Percentiles rank a stretch among this genome's conserved stretches.
These are phyloP conservation scores for Ganaspis brasiliensis DNA, from an alignment of 2,888 invertebrate genomes.

Conservation along the genomic window DNA sequence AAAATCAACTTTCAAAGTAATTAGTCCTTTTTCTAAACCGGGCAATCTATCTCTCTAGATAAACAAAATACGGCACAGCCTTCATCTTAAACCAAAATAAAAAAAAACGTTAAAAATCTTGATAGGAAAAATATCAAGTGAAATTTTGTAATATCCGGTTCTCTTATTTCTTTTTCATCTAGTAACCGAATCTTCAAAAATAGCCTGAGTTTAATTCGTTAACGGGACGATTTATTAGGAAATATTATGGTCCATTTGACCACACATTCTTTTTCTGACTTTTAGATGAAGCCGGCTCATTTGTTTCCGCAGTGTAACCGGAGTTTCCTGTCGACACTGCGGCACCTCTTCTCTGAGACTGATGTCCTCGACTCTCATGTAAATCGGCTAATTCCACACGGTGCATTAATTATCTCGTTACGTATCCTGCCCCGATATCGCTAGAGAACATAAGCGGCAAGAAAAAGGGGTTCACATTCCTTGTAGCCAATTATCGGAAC, in stretches of 20 bases:
- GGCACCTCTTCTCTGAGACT: conserved; percentile 63
- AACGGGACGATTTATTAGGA: not conserved
- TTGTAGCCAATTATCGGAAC: conserved; percentile 68
- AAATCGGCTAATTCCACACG: conserved; percentile 76
- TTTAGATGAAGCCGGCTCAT: conserved; percentile 63
- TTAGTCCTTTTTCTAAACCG: conserved; percentile 31
- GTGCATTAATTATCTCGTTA: conserved; percentile 78
- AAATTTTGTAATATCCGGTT: no score
- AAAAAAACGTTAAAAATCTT: no score
- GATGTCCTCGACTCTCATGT: conserved; percentile 69
- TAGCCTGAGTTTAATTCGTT: not conserved
- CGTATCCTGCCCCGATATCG: conserved; percentile 65
- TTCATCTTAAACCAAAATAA: no score
- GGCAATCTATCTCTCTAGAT: not conserved
- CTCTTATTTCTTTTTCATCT: no score
- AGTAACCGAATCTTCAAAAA: no score
- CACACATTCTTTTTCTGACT: conserved; percentile 4
- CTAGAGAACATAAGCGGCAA: conserved; percentile 57
- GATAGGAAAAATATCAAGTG: no score
- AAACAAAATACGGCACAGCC: not conserved
- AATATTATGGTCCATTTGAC: conserved; percentile 3
- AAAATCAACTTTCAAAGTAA: conserved; percentile 40
- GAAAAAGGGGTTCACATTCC: conserved; percentile 65
- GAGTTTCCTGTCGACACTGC: conserved; percentile 69
- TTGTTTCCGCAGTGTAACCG: conserved; percentile 72